Conservation (phyloP, 2,113 vertebrate species). For the Hoplias malabaricus region DNA sequence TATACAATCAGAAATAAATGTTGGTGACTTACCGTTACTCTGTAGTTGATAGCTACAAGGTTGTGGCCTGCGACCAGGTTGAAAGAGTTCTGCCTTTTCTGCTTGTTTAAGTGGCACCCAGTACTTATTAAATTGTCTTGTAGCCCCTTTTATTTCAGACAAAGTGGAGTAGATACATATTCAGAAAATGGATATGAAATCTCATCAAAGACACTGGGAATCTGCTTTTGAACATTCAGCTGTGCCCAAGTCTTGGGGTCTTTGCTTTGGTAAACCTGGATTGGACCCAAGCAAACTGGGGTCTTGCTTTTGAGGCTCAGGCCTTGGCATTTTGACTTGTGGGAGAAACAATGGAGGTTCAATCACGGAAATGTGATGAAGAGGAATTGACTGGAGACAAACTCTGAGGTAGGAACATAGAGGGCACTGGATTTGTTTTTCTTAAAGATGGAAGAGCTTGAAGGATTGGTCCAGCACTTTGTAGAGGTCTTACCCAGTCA, state of each 20-base stretch:
- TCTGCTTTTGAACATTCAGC: not conserved
- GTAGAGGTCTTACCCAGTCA: not conserved
- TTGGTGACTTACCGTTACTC: not conserved
- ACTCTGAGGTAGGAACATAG: not conserved
- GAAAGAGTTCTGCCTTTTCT: not conserved
- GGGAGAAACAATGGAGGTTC: not conserved
- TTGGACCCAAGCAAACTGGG: not conserved
- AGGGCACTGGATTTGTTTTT: not conserved
- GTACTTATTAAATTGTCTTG: not conserved
- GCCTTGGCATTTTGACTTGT: not conserved
- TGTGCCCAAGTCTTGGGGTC: not conserved
- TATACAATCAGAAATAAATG: too few species aligned
- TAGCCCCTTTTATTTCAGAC: not conserved
- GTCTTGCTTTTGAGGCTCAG: not conserved
- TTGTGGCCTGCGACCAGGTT: not conserved
- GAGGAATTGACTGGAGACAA: not conserved
- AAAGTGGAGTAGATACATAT: not conserved
- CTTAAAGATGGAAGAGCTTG: not conserved
- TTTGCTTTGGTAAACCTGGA: not conserved
- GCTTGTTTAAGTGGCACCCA: not conserved
- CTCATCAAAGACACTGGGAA: not conserved
- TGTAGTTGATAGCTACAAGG: not conserved
- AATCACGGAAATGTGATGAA: not conserved
- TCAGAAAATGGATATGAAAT: not conserved
- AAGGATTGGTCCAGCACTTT: not conserved